phyloP scores from a whole-genome alignment of 1,140 invertebrate genomes.

The Drosophila tropicalis region DNA sequence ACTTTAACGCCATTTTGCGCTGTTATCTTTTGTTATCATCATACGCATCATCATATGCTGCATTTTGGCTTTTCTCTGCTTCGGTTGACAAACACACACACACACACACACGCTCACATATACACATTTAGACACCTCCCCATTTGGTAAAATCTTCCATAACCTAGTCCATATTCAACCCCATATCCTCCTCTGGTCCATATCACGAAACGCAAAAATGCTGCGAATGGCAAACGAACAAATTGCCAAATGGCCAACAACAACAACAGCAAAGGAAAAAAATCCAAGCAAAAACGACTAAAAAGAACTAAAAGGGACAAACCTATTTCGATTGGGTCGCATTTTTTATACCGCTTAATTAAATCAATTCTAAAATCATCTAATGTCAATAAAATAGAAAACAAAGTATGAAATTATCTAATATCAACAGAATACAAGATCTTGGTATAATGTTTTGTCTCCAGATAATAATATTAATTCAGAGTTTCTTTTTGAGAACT shows the following conservation, averaged over 20 bases:
- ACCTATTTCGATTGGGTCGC: not conserved
- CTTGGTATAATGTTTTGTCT: too few species aligned
- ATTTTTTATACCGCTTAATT: not conserved
- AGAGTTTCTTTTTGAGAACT: too few species aligned
- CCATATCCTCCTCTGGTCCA: slow-evolving; percentile 5
- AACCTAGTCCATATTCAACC: not conserved
- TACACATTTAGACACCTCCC: not conserved
- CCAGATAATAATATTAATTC: too few species aligned
- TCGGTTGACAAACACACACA: slow-evolving; percentile 6
- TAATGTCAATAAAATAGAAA: too few species aligned
- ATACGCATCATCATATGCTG: slow-evolving; percentile 24
- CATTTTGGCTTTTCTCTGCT: slow-evolving; percentile 12
- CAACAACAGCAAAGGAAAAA: not conserved
- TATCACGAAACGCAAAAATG: slow-evolving; percentile 23
- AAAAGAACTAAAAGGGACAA: not conserved
- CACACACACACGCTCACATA: not conserved
- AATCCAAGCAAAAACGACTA: not conserved
- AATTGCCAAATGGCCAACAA: slow-evolving; percentile 47
- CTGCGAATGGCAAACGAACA: slow-evolving; percentile 38
- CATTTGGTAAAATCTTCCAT: not conserved
- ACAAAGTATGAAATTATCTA: too few species aligned
- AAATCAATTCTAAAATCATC: too few species aligned
- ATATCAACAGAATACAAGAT: too few species aligned
- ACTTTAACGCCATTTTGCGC: slow-evolving; percentile 17
- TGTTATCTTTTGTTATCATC: slow-evolving; percentile 21